A percentile compares a stretch with the other conserved stretches of the same genome.
Conservation (phyloP, 2,888 invertebrate species). For the Proisotoma minuta region DNA sequence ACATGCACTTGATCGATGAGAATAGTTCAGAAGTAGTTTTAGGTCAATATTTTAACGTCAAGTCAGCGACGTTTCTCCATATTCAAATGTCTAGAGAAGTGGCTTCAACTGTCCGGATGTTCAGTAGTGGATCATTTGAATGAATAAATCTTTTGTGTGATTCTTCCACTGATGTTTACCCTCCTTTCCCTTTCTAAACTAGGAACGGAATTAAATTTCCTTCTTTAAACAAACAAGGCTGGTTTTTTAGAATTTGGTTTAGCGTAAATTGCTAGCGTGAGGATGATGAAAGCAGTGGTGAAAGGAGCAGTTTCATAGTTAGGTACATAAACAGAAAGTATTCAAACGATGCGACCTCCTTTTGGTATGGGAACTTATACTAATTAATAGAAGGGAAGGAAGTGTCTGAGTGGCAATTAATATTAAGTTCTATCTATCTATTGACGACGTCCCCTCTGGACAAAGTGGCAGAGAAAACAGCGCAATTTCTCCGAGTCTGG, state of each 20-base stretch:
- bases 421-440: background rate
- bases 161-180: background rate
- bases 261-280: too few relatives aligned
- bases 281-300: too few relatives aligned
- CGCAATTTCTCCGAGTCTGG: background rate
- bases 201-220: too few relatives aligned
- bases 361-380: too few relatives aligned
- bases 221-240: too few relatives aligned
- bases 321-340: too few relatives aligned
- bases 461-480: background rate
- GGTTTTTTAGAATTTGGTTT: too few relatives aligned
- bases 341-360: too few relatives aligned
- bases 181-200: too few relatives aligned
- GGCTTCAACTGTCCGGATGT: slow-evolving; percentile 5
- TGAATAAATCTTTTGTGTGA: slow-evolving; percentile 1
- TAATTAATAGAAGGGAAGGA: background rate
- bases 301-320: too few relatives aligned
- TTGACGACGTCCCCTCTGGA: background rate
- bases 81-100: slow-evolving; percentile 28
- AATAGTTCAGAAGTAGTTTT: slow-evolving; percentile 39
- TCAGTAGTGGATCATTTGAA: slow-evolving; percentile 4
- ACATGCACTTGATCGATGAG: slow-evolving; percentile 39
- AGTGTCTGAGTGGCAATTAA: slow-evolving; percentile 4
- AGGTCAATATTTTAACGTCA: slow-evolving; percentile 42
- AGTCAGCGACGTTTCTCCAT: slow-evolving; percentile 18